Percentiles rank a stretch among this genome's conserved stretches.
Evolutionary conservation across 2,113 vertebrate genomes (phyloP).

Genomic region (Tachycineta bicolor): DNA sequence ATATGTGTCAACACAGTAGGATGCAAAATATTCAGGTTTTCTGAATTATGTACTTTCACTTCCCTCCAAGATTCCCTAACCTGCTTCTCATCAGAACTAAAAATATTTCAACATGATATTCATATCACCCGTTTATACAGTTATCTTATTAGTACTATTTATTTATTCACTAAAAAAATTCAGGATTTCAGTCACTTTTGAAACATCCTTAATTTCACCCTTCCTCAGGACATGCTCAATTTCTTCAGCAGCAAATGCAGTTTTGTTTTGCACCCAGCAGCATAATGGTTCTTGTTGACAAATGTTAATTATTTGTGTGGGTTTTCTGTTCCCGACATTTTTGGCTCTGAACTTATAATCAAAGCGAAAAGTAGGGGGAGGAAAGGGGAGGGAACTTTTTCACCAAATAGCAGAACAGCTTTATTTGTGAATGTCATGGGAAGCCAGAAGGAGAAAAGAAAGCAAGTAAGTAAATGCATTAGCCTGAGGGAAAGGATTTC

Average conservation of each 20-base stretch:
- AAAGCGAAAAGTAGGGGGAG: slow-evolving; percentile 11
- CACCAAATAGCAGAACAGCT: slow-evolving; percentile 29
- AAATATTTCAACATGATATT: not conserved
- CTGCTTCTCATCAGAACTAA: fast-evolving
- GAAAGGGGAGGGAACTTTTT: not conserved
- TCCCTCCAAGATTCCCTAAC: not conserved
- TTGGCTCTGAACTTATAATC: slow-evolving; percentile 51
- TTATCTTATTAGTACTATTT: not conserved
- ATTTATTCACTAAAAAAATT: not conserved
- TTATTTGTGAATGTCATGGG: slow-evolving; percentile 56
- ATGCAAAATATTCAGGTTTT: slow-evolving; percentile 7
- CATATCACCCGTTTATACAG: not conserved
- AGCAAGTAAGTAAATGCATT: slow-evolving; percentile 33
- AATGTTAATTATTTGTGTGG: slow-evolving; percentile 62
- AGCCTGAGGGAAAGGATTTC: slow-evolving; percentile 47
- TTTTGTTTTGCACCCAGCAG: slow-evolving; percentile 29
- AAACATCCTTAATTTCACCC: slow-evolving; percentile 21
- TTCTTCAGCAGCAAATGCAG: slow-evolving; percentile 22
- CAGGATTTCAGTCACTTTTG: not conserved
- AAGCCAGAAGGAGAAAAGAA: slow-evolving; percentile 51
- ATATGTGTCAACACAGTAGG: not conserved
- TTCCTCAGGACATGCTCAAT: slow-evolving; percentile 6
- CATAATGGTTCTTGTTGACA: slow-evolving; percentile 51
- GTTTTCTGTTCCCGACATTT: not conserved
- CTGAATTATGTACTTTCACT: not conserved